Base-by-base conservation (phyloP, 2,888 invertebrate genomes). In the Lamellibrachia columna region DNA sequence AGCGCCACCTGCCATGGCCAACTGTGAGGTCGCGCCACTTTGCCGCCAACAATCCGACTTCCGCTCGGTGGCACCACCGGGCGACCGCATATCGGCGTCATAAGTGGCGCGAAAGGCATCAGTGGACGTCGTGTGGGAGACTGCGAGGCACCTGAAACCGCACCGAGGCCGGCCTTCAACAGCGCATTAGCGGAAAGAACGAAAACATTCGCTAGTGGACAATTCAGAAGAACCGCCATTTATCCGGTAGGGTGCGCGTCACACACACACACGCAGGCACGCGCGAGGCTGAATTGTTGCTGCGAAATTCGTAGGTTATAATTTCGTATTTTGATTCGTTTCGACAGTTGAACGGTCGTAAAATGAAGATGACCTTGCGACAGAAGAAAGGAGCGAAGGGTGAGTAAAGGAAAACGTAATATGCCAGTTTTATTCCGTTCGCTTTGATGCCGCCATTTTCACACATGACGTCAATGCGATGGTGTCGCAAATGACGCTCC, bases 1-100 rank as follows among this genome's bases (percentile, higher is more conserved):
- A 94, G 93, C 52, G 94, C 94, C 91, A 94, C 94, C 93, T 94
- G 94, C 94, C 94, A 94, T 52, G 94, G 94, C 93, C 94, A 94
- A 90, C 93, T 93, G 92, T 92, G 91, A 52, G 94, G 93, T 55
- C 93, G 90, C n/a, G 94, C 93, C 60, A 93, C 94, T 90, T 92
- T 93, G 8, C 94, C 94, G 22, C 94, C 94, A 7, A 94, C 92
- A 90, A 94, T 94, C 22, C 94, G 92, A 52, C 94, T 92, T 90
- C 93, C 94, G 90, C 90, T 93, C 9, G 94, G 93, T 2, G 94
- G 75, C 55, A 94, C 53, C 53, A 91, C 91, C 40, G 94, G 94
- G 52, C 92, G 91, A 22, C 94, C 94, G 90, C 94, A 94, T n/a
- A 55, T 90, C 52, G 90, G 53, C 11, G 55, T 92, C 28, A 40